A percentile compares a stretch with the other conserved stretches of the same genome.
Conservation (phyloP, 1,140 invertebrate species). For the Nasonia vitripennis region DNA sequence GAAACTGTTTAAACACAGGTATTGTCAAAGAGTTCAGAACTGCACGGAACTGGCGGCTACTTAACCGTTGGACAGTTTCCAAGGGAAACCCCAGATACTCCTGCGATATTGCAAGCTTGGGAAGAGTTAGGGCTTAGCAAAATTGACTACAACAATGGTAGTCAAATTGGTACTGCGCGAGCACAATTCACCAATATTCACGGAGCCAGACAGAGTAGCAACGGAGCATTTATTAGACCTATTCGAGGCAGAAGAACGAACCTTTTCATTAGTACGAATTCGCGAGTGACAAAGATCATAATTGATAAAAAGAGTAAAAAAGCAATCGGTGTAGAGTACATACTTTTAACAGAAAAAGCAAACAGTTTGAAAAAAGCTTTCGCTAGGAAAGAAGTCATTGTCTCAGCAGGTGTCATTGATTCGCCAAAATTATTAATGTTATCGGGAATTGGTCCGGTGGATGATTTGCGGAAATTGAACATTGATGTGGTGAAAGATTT, state of each 20-base stretch:
- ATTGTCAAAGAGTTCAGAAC: neutral
- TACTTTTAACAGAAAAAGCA: neutral
- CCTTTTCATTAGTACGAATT: neutral
- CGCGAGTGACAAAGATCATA: neutral
- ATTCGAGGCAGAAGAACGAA: slow-evolving; percentile 1
- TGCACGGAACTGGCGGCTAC: neutral
- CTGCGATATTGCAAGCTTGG: neutral
- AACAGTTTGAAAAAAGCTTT: slow-evolving; percentile 57
- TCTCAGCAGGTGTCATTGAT: slow-evolving; percentile 83
- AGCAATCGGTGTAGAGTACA: slow-evolving; percentile 16
- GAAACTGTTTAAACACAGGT: too few species aligned
- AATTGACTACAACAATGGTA: slow-evolving; percentile 16
- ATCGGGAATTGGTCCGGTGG: slow-evolving; percentile 79
- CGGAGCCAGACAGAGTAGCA: neutral
- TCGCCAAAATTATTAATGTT: slow-evolving; percentile 84
- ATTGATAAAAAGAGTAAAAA: slow-evolving; percentile 1
- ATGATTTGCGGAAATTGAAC: slow-evolving; percentile 73
- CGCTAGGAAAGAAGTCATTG: slow-evolving; percentile 78
- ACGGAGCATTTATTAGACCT: slow-evolving; percentile 16
- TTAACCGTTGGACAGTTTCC: slow-evolving; percentile 57
- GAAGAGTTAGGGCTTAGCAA: neutral
- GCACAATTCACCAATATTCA: neutral
- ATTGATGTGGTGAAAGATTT: slow-evolving; percentile 71
- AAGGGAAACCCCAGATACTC: neutral
- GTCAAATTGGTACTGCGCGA: neutral